These are phyloP conservation scores for Mimachlamys varia DNA, from an alignment of 2,888 invertebrate species.

Conservation along the genomic window DNA sequence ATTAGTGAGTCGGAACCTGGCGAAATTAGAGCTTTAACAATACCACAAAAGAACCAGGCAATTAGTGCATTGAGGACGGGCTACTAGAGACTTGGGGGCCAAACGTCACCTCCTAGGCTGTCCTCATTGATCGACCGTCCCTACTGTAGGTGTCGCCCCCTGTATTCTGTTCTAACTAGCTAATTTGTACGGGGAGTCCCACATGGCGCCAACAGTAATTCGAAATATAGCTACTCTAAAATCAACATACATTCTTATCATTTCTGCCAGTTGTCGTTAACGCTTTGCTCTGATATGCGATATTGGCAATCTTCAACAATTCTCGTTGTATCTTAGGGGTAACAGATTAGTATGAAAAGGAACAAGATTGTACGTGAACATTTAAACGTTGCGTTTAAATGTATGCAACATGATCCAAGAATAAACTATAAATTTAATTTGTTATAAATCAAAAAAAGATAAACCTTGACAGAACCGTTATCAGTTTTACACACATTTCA, in stretches of 20 bases:
- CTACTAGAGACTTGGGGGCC: not conserved
- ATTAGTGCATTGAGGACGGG: not conserved
- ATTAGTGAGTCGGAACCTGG: slow-evolving; percentile 14
- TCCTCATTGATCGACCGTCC: slow-evolving; percentile 5
- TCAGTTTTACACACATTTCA: not conserved
- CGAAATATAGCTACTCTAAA: not conserved
- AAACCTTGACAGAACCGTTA: not conserved
- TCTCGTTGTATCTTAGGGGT: not conserved
- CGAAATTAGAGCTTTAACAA: slow-evolving; percentile 20
- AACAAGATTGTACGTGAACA: not conserved
- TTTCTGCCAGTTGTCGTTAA: not conserved
- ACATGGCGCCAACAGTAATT: not conserved
- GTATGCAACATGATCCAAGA: not conserved
- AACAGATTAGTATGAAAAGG: not conserved
- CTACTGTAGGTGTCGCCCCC: not conserved
- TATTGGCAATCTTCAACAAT: not conserved
- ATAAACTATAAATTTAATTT: not conserved
- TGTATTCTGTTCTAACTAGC: not conserved
- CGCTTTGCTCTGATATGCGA: not conserved
- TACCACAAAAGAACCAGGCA: slow-evolving; percentile 15
- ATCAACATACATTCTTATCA: not conserved
- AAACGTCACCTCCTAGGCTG: not conserved
- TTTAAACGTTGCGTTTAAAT: not conserved
- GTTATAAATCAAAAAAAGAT: not conserved
- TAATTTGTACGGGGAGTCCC: not conserved